Base-by-base conservation (phyloP, 2,888 invertebrate genomes). In the Syritta pipiens region DNA sequence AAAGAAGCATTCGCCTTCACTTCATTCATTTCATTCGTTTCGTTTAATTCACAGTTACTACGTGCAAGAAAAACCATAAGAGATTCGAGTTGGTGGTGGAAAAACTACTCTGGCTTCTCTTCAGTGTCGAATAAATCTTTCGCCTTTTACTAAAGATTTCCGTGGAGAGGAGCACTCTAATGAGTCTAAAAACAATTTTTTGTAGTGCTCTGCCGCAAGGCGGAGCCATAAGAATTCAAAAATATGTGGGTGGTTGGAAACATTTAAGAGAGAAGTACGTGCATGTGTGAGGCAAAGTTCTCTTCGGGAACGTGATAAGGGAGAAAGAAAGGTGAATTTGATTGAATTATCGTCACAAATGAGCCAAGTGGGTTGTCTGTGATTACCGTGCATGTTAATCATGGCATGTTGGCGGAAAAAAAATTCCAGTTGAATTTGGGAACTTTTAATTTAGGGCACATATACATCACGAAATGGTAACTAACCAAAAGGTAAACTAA, bases 91-190 rank as follows among this genome's bases (percentile, higher is more conserved):
- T 6, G n/a, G 10, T 0, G 0, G 1, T 0, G 0, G 9, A 6
- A 10, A 53, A 44, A 1, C 35, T 57, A 76, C 76, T 76, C 76
- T 76, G 76, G 76, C 69, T 76, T 76, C 76, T 76, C 76, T 76
- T 76, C 76, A 76, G 46, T 69, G 76, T 76, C 76, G 76, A 76
- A 71, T 76, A 71, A 76, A 76, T 76, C 76, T 76, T 76, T 76
- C 76, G 76, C 76, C 76, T 76, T 76, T 76, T 76, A 76, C 76
- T 76, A 76, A 76, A 76, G 76, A 76, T 76, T 76, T 76, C 76
- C 76, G 76, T 76, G 76, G 76, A 76, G 76, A 76, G 76, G 76
- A 24, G 76, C 76, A 76, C 76, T 76, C 69, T 76, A 76, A 76
- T 71, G 76, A 76, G 76, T 71, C 76, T 76, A 76, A 71, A 76